These are phyloP conservation scores for Lingula anatina DNA, from an alignment of 2,888 invertebrate species.

Conservation along the genomic window DNA sequence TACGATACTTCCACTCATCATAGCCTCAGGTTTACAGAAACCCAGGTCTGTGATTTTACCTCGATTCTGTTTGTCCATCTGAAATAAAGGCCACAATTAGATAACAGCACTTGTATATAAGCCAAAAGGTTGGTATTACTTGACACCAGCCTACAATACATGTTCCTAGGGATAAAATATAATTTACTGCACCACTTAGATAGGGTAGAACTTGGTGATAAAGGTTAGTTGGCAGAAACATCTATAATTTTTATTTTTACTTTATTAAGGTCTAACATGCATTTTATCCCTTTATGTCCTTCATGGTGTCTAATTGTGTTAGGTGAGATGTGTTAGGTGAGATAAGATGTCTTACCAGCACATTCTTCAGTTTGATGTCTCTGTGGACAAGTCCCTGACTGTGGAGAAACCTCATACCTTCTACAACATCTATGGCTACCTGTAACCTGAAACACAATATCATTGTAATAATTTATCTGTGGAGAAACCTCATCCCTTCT, in stretches of 20 bases:
- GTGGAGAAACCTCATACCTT: conserved; percentile 83
- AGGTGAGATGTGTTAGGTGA: no score
- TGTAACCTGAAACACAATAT: conserved; percentile 48
- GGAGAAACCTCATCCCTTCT: conserved; percentile 81
- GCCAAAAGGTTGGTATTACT: neutral
- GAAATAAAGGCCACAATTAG: conserved; percentile 11
- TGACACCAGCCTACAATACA: no score
- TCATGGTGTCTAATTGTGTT: no score
- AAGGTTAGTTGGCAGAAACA: neutral
- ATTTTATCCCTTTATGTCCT: no score
- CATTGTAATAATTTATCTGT: conserved; percentile 79
- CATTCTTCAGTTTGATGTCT: conserved; percentile 86
- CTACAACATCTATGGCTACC: conserved; percentile 76
- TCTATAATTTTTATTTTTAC: neutral
- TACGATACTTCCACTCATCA: conserved; percentile 84
- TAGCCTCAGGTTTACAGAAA: conserved; percentile 83
- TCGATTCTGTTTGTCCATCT: conserved; percentile 66
- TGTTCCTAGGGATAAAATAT: neutral
- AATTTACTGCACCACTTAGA: neutral
- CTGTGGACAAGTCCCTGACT: conserved; percentile 82
- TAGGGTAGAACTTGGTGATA: neutral
- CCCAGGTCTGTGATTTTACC: conserved; percentile 83
- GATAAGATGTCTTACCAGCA: conserved; percentile 69
- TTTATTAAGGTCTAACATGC: no score
- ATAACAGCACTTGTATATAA: neutral